Evolutionary conservation across 2,113 vertebrate species (phyloP).

Genomic region (Neolamprologus sp.): DNA sequence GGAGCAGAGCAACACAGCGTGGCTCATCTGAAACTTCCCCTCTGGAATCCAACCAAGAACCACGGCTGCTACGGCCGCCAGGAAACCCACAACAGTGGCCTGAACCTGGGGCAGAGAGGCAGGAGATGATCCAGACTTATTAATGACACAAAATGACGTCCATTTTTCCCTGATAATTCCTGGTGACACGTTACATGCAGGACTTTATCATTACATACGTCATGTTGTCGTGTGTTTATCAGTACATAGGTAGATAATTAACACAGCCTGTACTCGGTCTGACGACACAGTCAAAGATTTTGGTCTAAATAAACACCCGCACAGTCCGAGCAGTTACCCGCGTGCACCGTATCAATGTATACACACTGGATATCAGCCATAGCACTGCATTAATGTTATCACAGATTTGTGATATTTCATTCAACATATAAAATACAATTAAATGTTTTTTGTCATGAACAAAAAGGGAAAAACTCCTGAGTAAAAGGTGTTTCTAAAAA

Average conservation of each 20-base stretch:
- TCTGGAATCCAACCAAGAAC: constrained; percentile 94
- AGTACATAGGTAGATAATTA: background rate
- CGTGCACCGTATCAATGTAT: accelerated
- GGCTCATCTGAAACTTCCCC: constrained; percentile 87
- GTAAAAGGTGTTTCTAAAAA: background rate
- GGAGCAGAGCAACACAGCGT: constrained; percentile 88
- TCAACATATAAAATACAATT: background rate
- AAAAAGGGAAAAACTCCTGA: background rate
- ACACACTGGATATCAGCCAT: background rate
- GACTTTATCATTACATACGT: background rate
- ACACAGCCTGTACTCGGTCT: background rate
- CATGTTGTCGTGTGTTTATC: background rate
- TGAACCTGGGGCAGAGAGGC: constrained; percentile 77
- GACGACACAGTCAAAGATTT: background rate
- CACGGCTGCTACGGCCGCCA: constrained; percentile 90
- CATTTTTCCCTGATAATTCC: background rate
- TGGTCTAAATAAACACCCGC: background rate
- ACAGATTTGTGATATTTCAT: background rate
- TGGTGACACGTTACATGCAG: background rate
- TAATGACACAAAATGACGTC: background rate
- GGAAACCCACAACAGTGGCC: constrained; percentile 93
- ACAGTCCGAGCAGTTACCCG: background rate
- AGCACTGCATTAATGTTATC: background rate
- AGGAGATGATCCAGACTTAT: background rate
- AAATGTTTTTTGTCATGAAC: background rate